Evolutionary conservation across 2,113 vertebrate species (phyloP), one percentile per base, ranked within the genome.

Genomic region (Urocitellus parryii): DNA sequence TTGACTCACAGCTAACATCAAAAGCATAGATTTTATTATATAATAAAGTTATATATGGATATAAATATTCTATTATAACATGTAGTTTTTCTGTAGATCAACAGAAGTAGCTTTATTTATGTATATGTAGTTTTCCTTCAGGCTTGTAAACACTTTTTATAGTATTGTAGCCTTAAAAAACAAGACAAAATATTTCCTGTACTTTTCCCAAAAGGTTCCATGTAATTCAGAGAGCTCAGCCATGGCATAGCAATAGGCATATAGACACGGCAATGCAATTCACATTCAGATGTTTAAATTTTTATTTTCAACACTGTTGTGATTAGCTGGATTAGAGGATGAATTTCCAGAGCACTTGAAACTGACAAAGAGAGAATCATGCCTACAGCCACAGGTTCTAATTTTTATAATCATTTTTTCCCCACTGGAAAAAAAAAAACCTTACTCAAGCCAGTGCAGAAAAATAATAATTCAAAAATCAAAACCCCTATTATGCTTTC

Each of bases 1-100:
- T 94, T 88, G 32, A 96, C 85, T 96, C 72, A 48, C 8, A 81
- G 78, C 74, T 94, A 37, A 96, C 89, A 93, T 91, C 12, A 51
- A 78, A 94, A 63, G 25, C 86, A 8, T 67, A 74, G 68, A 45
- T n/a, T 96, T 88, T 84, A 58, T 70, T 80, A 51, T 27, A 86
- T 70, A 72, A 82, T 53, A 88, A 96, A 95, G 56, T 63, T 88
- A 56, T 65, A 61, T 61, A 53, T 34, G 16, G 67, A 16, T n/a
- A 78, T 83, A 79, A 61, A 90, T 83, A 92, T n/a, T 7, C 58
- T 74, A 80, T 94, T 32, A 8, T 39, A 95, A 85, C 39, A 67
- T 22, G 32, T 2, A 96, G 53, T 82, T 84, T 91, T 80, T 74
- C 65, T 90, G 74, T 48, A 74, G 16, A 65, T 72, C 48, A 87